Percentiles rank a stretch among this genome's conserved stretches.
These are phyloP conservation scores for Glossophaga mutica DNA, from an alignment of 2,797 vertebrate genomes.

Conservation along the genomic window DNA sequence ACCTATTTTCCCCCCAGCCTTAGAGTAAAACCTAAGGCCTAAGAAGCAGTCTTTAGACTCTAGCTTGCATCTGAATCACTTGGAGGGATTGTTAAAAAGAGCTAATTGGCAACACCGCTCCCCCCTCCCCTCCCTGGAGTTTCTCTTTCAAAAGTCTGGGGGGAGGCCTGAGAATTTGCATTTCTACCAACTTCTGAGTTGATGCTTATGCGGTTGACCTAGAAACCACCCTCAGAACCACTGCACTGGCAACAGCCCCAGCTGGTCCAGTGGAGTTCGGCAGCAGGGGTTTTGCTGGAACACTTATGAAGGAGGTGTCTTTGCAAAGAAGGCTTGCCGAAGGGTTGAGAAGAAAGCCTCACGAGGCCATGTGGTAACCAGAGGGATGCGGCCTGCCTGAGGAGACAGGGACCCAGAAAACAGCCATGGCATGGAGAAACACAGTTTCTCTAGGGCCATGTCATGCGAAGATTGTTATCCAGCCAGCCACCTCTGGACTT, in stretches of 20 bases:
- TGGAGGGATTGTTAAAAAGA: not conserved
- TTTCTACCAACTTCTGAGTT: not conserved
- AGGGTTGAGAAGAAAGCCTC: not conserved
- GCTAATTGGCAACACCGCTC: not conserved
- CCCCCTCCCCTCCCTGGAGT: not conserved
- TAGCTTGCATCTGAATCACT: not conserved
- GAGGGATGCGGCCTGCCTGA: too few relatives aligned
- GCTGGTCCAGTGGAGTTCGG: not conserved
- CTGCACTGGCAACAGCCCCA: not conserved
- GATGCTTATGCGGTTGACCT: not conserved
- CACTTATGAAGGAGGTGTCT: not conserved
- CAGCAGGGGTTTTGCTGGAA: not conserved
- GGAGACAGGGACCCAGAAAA: not conserved
- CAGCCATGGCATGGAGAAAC: not conserved
- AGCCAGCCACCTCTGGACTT: not conserved
- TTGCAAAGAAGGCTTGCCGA: not conserved
- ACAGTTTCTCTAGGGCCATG: too few relatives aligned
- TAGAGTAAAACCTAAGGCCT: not conserved
- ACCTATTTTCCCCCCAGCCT: not conserved
- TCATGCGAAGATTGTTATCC: not conserved
- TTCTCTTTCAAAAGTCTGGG: not conserved
- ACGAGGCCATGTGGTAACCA: accelerated
- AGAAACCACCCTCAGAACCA: not conserved
- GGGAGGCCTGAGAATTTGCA: not conserved
- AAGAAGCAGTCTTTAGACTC: not conserved